These are phyloP conservation scores for Stomorhina lunata DNA, from an alignment of 2,888 invertebrate species.

Conservation along the genomic window DNA sequence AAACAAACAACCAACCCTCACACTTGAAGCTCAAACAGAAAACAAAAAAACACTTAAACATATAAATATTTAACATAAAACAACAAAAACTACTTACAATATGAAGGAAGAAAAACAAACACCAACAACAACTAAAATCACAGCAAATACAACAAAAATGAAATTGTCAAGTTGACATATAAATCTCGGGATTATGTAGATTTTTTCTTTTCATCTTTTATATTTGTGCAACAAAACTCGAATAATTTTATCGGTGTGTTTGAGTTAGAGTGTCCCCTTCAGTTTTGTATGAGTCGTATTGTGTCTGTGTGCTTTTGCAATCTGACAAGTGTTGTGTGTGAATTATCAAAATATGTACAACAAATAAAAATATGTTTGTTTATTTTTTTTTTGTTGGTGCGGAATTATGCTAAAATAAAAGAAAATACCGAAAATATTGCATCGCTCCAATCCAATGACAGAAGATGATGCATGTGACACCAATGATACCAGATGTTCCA, in stretches of 20 bases:
- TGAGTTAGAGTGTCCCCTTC: constrained; percentile 6
- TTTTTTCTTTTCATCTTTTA: constrained; percentile 60
- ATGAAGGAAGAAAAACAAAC: constrained; percentile 26
- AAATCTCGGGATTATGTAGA: constrained; percentile 74
- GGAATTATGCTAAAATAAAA: background rate
- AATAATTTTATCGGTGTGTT: constrained; percentile 38
- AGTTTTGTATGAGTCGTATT: background rate
- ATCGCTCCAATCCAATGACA: constrained; percentile 29
- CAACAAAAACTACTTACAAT: constrained; percentile 15
- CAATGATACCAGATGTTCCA: constrained; percentile 57
- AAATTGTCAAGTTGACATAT: constrained; percentile 79
- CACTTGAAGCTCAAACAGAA: background rate
- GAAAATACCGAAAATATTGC: constrained; percentile 29
- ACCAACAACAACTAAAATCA: background rate
- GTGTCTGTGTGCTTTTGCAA: constrained; percentile 35
- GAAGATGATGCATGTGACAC: constrained; percentile 53
- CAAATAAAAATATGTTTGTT: constrained; percentile 15
- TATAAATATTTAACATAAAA: constrained; percentile 24
- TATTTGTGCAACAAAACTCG: constrained; percentile 42
- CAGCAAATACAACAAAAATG: constrained; percentile 70
- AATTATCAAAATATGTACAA: constrained; percentile 53
- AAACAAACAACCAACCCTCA: constrained; percentile 37
- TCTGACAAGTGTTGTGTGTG: constrained; percentile 64
- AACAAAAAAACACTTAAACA: constrained; percentile 23
- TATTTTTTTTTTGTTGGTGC: background rate